A percentile compares a stretch with the other conserved stretches of the same genome.
Conservation (phyloP, 2,888 invertebrate genomes). For the Euplagia quadripunctaria region DNA sequence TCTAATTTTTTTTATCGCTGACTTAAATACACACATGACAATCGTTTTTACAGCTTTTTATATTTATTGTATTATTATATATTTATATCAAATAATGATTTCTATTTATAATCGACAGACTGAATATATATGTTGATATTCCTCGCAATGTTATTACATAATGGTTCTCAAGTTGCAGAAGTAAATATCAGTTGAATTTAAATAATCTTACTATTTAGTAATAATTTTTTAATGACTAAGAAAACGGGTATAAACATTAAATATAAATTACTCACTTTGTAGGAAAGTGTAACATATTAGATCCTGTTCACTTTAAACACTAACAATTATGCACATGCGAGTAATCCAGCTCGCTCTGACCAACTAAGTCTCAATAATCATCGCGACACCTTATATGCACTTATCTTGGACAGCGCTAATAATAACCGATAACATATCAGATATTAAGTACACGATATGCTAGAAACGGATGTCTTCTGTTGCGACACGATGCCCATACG, state of each 20-base stretch:
- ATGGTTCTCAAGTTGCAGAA: too few species aligned
- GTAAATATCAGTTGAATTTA: too few species aligned
- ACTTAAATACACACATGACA: too few species aligned
- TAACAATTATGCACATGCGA: slow-evolving; percentile 12
- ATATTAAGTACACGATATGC: slow-evolving; percentile 30
- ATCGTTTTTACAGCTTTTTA: too few species aligned
- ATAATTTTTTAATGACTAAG: neutral
- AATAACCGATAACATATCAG: slow-evolving; percentile 51
- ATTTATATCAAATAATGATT: too few species aligned
- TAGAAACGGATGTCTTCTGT: slow-evolving; percentile 20
- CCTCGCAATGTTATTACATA: too few species aligned
- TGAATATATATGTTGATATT: too few species aligned
- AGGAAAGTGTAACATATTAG: slow-evolving; percentile 5
- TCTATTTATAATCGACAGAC: too few species aligned
- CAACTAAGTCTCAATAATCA: slow-evolving; percentile 42
- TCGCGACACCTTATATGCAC: slow-evolving; percentile 45
- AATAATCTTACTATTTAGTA: too few species aligned
- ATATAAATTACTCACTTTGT: slow-evolving; percentile 15
- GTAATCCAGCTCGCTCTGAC: slow-evolving; percentile 20
- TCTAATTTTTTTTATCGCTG: too few species aligned
- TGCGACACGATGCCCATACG: neutral
- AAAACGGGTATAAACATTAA: neutral
- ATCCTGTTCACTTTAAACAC: slow-evolving; percentile 18
- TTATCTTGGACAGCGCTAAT: slow-evolving; percentile 40
- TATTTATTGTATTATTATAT: too few species aligned